Base-by-base conservation (phyloP, 1,140 invertebrate species). In the Pseudomyrmex concolor region DNA sequence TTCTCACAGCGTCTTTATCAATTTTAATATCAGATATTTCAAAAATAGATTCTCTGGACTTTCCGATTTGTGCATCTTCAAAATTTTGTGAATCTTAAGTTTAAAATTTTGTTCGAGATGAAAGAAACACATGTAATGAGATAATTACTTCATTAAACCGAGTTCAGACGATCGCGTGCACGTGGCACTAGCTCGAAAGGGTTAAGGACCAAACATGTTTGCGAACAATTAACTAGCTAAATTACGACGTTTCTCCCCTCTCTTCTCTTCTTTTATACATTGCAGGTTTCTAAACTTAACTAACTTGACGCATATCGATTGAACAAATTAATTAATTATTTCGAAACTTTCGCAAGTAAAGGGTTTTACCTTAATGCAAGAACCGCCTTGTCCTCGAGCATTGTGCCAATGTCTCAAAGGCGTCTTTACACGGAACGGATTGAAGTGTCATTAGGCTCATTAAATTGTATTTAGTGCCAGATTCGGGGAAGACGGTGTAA, bases 371-470 rank as follows among this genome's bases (percentile, higher is more conserved):
- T 70, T 70, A 50, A 15, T 4, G 19, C 57, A 45, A 17, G 72
- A 76, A 50, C 74, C 15, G 50, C 15, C 62, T 72, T 80, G 64
- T 70, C 55, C 55, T 19, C 50, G 25, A 45, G 51, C 74, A 45
- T 13, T 13, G 66, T 25, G 17, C 64, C 64, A 48, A 45, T 25
- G 43, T 80, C 43, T 85, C 84, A 88, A 88, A 88, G 84, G 68
- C 54, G 34, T 70, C 51, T 57, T 82, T 59, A 55, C 51, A 64
- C 19, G 25, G 25, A 67, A 73, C 55, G 87, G 86, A 89, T 86
- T 89, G 86, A 89, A 89, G 71, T 82, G 82, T 55, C 87, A 88
- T 89, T 89, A 88, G 80, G 73, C 80, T 89, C 83, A 78, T 89
- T 87, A 89, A 89, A 88, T 68, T 85, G 84, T 85, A 85, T 83